phyloP scores from a whole-genome alignment of 2,113 vertebrate species.

The Serinus canaria region DNA sequence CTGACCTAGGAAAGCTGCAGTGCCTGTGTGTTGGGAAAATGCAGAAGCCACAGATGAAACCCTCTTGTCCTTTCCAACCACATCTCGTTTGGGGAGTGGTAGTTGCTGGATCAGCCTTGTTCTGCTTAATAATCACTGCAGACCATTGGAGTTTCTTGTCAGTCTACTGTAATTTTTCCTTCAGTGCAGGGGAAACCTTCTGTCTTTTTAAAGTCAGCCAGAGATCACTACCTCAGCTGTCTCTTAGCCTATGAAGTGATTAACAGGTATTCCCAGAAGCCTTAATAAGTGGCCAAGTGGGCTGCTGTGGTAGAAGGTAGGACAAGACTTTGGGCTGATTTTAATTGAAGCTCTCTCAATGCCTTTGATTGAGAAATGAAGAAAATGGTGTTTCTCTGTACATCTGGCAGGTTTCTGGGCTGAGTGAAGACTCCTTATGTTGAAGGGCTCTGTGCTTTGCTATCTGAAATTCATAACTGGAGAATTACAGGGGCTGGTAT shows the following conservation, averaged over 20 bases:
- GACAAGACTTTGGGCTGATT: slow-evolving; percentile 25
- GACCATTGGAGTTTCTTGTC: not conserved
- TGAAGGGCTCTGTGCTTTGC: not conserved
- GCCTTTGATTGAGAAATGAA: slow-evolving; percentile 4
- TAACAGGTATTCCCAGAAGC: slow-evolving; percentile 61
- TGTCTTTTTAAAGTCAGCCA: not conserved
- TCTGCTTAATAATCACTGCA: not conserved
- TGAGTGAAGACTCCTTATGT: not conserved
- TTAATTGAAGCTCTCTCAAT: not conserved
- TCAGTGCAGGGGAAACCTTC: not conserved
- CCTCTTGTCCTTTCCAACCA: not conserved
- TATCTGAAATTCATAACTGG: not conserved
- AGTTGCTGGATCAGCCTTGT: not conserved
- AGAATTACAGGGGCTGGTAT: not conserved
- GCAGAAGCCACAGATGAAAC: not conserved
- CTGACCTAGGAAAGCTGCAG: not conserved
- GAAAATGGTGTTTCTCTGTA: not conserved
- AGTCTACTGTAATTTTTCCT: not conserved
- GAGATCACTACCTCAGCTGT: slow-evolving; percentile 27
- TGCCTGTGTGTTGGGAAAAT: not conserved
- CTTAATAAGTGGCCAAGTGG: slow-evolving; percentile 55
- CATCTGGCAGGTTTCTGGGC: not conserved
- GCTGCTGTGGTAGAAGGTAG: slow-evolving; percentile 53
- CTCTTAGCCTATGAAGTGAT: slow-evolving; percentile 48
- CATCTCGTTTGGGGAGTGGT: not conserved